Evolutionary conservation across 2,888 invertebrate genomes (phyloP), one percentile per base, ranked within the genome.

Genomic region (Noctua janthe): DNA sequence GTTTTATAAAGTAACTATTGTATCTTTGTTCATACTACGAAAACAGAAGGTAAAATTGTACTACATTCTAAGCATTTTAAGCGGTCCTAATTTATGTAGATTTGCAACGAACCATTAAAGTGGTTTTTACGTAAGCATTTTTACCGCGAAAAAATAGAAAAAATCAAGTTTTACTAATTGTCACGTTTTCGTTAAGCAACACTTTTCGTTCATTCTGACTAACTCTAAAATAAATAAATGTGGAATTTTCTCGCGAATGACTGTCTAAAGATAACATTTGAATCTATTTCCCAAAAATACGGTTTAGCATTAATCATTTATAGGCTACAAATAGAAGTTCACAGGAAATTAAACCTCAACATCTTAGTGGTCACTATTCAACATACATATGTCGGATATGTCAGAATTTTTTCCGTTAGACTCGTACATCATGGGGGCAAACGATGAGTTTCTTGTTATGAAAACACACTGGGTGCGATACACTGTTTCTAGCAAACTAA

Each of bases 21-120:
- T 51, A 13, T 17, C 1, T 11, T 35, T 76, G 5, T 39, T 5
- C 39, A 10, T 20, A 11, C 4, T n/a, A 8, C 1, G 3, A 71
- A 71, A 35, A 15, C 17, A 35, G 15, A 54, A 70, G 35, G 51
- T 29, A 69, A 69, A 23, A 39, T 70, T 70, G 59, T 17, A 17
- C 20, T 77, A 47, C 17, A 78, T 66, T 56, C 43, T 54, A 47
- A 43, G 35, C 43, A 80, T 29, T 56, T 62, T 81, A 73, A 59
- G 6, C 66, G 29, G 29, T 66, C 20, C 15, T 49, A 20, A 54
- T 80, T 66, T 56, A 66, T n/a, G 23, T 73, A 72, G 56, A 39
- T 59, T n/a, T 81, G 20, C 56, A 73, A 23, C 23, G 56, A 81
- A 81, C 35, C 11, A 51, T 62, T 51, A 43, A 23, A 43, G 3